Conservation (phyloP, 2,888 invertebrate species). For the Mythimna lalbum region DNA sequence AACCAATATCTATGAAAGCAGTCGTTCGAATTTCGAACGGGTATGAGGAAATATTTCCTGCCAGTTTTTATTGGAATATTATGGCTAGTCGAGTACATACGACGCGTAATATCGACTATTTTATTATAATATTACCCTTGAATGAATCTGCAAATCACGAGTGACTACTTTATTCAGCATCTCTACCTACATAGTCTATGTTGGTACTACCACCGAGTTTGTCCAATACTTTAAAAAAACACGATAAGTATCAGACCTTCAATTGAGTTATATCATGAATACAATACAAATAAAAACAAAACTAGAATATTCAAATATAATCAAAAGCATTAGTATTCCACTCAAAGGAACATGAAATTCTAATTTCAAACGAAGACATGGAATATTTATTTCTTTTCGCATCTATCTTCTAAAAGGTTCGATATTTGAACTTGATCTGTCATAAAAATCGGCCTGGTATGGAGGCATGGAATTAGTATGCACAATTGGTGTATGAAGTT, state of each 20-base stretch:
- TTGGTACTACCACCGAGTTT: background rate
- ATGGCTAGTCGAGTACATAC: slow-evolving; percentile 21
- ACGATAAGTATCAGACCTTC: background rate
- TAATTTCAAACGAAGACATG: slow-evolving; percentile 31
- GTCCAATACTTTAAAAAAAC: background rate
- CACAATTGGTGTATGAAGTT: background rate
- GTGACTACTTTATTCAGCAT: background rate
- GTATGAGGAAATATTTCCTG: slow-evolving; percentile 17
- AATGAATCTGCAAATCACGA: slow-evolving; percentile 6
- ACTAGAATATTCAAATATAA: background rate
- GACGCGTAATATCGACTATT: slow-evolving; percentile 17
- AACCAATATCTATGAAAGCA: slow-evolving; percentile 36
- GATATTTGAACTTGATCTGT: slow-evolving; percentile 41
- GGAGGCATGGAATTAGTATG: slow-evolving; percentile 20
- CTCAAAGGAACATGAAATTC: slow-evolving; percentile 23
- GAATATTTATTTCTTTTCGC: slow-evolving; percentile 5
- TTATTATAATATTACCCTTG: background rate
- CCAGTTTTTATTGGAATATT: slow-evolving; percentile 49
- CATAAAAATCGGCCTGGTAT: slow-evolving; percentile 32
- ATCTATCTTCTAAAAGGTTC: slow-evolving; percentile 21
- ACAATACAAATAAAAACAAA: background rate
- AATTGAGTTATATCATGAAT: background rate
- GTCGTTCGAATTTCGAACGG: slow-evolving; percentile 39
- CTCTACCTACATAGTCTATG: too few species aligned
- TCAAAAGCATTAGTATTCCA: slow-evolving; percentile 11